A percentile compares a stretch with the other conserved stretches of the same genome.
These are phyloP conservation scores for Plutomurus gul DNA, from an alignment of 1,140 invertebrate species.

Conservation along the genomic window DNA sequence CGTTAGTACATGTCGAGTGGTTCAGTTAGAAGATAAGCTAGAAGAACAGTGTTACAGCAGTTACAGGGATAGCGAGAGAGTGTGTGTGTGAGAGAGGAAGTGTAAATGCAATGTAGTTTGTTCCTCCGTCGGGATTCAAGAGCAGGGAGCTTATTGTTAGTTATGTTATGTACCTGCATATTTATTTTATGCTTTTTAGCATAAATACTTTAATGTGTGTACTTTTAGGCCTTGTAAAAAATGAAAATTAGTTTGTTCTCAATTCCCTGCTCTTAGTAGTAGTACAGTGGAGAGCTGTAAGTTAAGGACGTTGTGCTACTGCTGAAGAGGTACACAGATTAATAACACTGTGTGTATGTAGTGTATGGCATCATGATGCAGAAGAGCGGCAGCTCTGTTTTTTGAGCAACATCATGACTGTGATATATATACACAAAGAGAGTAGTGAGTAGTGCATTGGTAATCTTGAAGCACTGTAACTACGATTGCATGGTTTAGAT, in stretches of 20 bases:
- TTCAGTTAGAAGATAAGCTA: too few relatives aligned
- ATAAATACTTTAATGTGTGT: constrained; percentile 23
- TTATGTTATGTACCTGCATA: constrained; percentile 3
- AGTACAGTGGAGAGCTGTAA: not conserved
- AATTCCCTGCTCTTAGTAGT: not conserved
- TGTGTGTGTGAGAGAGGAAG: too few relatives aligned
- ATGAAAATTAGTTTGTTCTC: constrained; percentile 35
- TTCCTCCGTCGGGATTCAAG: not conserved
- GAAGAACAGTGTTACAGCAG: too few relatives aligned
- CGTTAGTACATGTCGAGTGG: too few relatives aligned
- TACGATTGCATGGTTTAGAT: too few relatives aligned
- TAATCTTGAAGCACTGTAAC: too few relatives aligned
- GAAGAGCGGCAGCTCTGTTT: not conserved
- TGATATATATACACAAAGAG: not conserved
- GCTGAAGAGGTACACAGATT: too few relatives aligned
- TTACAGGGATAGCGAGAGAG: too few relatives aligned
- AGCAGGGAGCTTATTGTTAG: constrained; percentile 23
- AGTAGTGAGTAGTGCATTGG: not conserved
- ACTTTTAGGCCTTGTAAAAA: constrained; percentile 28
- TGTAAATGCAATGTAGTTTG: constrained; percentile 8
- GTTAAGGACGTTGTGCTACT: too few relatives aligned
- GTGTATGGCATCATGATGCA: too few relatives aligned
- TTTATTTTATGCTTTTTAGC: constrained; percentile 8
- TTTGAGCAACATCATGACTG: not conserved
- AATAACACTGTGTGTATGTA: too few relatives aligned